Evolutionary conservation across 2,888 invertebrate species (phyloP), one percentile per base, ranked within the genome.

Genomic region (Habroteleia sp.): DNA sequence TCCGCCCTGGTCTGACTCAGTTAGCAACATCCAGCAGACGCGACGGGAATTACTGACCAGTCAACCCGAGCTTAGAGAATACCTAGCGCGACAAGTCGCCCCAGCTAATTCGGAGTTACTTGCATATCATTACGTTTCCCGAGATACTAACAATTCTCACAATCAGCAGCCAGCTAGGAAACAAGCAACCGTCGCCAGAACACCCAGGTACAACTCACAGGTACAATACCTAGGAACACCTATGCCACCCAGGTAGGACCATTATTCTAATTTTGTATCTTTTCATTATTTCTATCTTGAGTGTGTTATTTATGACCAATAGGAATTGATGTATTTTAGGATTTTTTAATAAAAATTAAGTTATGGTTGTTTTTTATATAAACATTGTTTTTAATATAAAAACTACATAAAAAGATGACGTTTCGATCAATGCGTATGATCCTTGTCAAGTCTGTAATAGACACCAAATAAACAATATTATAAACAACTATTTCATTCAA

Each of bases 1-100:
- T 0, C 88, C 88, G 1, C 87, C 88, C 0, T 88, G 88, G 88
- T 84, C 88, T 17, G 87, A 88, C 31, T 83, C 86, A 0, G 65
- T 80, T 13, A 54, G 42, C 50, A 77, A 75, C 20, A 77, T 81
- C 13, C 81, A 81, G 11, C 83, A 83, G 25, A 69, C 80, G 11
- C 84, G 85, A 31, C 83, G 84, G 20, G 84, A 87, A 13, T 72
- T 84, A 4, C 46, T 84, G 52, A 80, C 82, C 14, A 87, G 81
- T 46, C 85, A 85, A 41, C 82, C 83, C 1, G 87, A 87, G 42
- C 80, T 86, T 1, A 76, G 84, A 31, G 87, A 87, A 41, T 85
- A 85, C 66, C 78, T 87, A 17, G 80, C 82, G 3, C 84, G 83
- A 58, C 80, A 84, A 37, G 79, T 83, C 6, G 69, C 79, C 1